These are phyloP conservation scores for Dromococcyx pavoninus DNA, from an alignment of 2,797 vertebrate genomes.

Conservation along the genomic window DNA sequence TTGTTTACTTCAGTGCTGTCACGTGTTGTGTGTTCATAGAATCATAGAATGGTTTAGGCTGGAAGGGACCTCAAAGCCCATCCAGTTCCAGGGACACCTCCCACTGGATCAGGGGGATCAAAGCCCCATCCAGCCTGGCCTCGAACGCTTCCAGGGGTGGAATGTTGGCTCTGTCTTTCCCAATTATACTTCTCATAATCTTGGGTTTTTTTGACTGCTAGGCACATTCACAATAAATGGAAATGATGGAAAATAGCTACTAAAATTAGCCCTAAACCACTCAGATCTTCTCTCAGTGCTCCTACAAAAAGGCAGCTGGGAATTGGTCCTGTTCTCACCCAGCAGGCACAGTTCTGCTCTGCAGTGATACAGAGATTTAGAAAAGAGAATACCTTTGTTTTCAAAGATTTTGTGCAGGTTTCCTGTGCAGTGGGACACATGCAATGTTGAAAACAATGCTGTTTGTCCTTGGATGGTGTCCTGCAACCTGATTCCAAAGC, in stretches of 20 bases:
- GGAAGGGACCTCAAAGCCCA: too few relatives aligned
- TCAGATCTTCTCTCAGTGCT: neutral
- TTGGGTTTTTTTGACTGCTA: neutral
- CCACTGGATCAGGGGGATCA: too few relatives aligned
- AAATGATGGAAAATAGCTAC: neutral
- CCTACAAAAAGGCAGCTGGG: neutral
- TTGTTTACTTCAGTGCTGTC: neutral
- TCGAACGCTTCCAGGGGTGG: too few relatives aligned
- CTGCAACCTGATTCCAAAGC: fast-evolving
- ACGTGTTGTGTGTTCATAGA: too few relatives aligned
- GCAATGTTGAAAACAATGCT: neutral
- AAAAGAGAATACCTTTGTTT: neutral
- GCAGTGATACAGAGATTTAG: neutral
- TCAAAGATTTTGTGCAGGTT: neutral
- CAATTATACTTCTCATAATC: neutral
- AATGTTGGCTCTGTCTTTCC: neutral
- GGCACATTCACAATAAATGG: neutral
- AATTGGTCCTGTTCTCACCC: neutral
- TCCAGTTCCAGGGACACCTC: too few relatives aligned
- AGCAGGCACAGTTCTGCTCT: neutral
- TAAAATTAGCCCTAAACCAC: neutral
- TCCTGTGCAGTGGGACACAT: neutral
- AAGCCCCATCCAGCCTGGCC: too few relatives aligned
- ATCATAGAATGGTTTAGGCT: too few relatives aligned
- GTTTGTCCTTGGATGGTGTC: neutral